Conservation (phyloP, 1,140 invertebrate species). For the Schlechtendalia chinensis region DNA sequence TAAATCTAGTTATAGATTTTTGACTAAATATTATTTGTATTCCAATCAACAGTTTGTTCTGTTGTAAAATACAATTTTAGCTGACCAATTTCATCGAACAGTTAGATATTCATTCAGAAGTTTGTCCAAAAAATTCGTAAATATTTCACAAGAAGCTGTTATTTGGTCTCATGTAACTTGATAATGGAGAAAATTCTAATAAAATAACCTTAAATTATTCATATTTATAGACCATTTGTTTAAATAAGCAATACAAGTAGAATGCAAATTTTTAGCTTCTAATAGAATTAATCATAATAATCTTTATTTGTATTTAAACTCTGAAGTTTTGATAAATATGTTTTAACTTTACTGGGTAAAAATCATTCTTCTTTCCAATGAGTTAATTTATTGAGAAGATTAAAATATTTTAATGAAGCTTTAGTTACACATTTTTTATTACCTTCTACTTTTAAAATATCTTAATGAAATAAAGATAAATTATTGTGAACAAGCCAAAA, state of each 20-base stretch:
- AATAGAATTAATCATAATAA: not conserved
- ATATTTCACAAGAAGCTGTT: not conserved
- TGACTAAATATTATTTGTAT: not conserved
- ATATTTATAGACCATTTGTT: too few species aligned
- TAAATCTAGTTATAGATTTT: not conserved
- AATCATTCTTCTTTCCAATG: not conserved
- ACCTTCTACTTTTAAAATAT: not conserved
- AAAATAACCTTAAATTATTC: too few species aligned
- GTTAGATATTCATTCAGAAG: not conserved
- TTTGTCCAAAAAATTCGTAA: not conserved
- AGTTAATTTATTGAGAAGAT: not conserved
- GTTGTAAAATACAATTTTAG: not conserved
- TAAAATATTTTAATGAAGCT: constrained; percentile 8
- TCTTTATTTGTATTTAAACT: not conserved
- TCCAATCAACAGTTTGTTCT: not conserved
- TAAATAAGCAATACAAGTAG: constrained; percentile 17
- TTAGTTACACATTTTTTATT: constrained; percentile 9
- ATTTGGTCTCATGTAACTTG: not conserved
- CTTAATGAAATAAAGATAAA: constrained; percentile 27
- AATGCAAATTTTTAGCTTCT: not conserved
- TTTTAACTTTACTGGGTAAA: not conserved
- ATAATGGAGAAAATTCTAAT: not conserved
- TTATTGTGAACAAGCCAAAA: constrained; percentile 12
- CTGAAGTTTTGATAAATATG: constrained; percentile 1
- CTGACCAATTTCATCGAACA: constrained; percentile 1